A percentile compares a stretch with the other conserved stretches of the same genome.
These are phyloP conservation scores for Amphipoea lucens DNA, from an alignment of 2,888 invertebrate species.

Conservation along the genomic window DNA sequence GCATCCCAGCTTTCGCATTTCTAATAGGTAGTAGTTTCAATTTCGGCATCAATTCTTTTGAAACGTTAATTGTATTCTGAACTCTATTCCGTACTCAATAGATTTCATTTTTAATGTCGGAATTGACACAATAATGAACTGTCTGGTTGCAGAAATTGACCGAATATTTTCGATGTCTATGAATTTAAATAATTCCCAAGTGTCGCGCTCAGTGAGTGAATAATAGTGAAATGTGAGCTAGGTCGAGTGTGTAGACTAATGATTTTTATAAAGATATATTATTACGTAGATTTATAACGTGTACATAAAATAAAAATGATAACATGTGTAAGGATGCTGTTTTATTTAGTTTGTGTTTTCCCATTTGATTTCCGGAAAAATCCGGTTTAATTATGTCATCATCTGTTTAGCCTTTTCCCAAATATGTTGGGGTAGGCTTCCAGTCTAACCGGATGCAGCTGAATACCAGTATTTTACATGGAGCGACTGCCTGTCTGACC, in stretches of 20 bases:
- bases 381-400: background rate
- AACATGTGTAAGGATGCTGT: conserved; percentile 74
- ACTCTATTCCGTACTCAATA: accelerated
- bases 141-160: background rate
- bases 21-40: background rate
- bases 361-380: background rate
- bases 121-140: background rate
- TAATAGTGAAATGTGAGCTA: conserved; percentile 57
- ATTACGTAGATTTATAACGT: conserved; percentile 76
- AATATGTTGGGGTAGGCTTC: background rate
- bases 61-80: background rate
- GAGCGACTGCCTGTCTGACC: background rate
- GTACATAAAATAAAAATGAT: conserved; percentile 82
- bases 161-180: background rate
- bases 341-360: conserved; percentile 63
- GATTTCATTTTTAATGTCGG: background rate
- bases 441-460: background rate
- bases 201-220: conserved; percentile 29
- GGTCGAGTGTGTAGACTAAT: conserved; percentile 70
- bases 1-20: background rate
- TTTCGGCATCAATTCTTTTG: background rate
- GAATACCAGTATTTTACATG: background rate
- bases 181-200: conserved; percentile 23
- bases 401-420: background rate
- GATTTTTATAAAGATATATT: conserved; percentile 79